Percentiles rank a stretch among this genome's conserved stretches.
These are phyloP conservation scores for Agrilus planipennis DNA, from an alignment of 1,140 invertebrate genomes.

Conservation along the genomic window DNA sequence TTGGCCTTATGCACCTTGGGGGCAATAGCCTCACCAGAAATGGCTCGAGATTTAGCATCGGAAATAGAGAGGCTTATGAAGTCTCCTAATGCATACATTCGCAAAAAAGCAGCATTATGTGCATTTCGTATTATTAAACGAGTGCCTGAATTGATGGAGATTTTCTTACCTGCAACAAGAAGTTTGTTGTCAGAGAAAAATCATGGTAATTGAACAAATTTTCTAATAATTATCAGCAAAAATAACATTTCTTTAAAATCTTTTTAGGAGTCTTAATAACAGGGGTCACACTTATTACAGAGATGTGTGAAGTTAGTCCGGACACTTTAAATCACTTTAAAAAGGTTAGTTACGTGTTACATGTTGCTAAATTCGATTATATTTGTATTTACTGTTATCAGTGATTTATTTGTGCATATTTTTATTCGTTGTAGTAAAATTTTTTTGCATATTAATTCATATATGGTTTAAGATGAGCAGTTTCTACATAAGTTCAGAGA, in stretches of 20 bases:
- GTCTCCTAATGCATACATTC: constrained; percentile 94
- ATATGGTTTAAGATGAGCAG: too few species aligned
- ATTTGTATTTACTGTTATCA: too few species aligned
- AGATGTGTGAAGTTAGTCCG: constrained; percentile 97
- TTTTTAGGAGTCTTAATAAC: constrained; percentile 87
- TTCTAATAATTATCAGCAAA: neutral
- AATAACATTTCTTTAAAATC: neutral
- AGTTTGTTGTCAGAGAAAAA: constrained; percentile 97
- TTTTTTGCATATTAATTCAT: too few species aligned
- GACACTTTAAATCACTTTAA: constrained; percentile 97
- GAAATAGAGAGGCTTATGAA: constrained; percentile 97
- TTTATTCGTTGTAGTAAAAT: too few species aligned
- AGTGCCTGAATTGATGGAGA: constrained; percentile 99
- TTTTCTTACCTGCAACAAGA: constrained; percentile 93
- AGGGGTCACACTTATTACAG: constrained; percentile 94
- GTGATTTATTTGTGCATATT: too few species aligned
- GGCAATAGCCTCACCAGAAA: constrained; percentile 96
- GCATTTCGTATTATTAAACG: constrained; percentile 94
- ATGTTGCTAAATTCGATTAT: too few species aligned
- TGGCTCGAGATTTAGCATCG: constrained; percentile 94
- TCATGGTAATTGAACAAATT: constrained; percentile 57
- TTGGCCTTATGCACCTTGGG: constrained; percentile 94
- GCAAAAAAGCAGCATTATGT: constrained; percentile 94
- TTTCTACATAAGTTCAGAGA: too few species aligned
- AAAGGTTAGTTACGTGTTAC: constrained; percentile 82